Percentiles rank a stretch among this genome's conserved stretches.
These are phyloP conservation scores for Drosophila obscura DNA, from an alignment of 1,140 invertebrate genomes.

Conservation along the genomic window DNA sequence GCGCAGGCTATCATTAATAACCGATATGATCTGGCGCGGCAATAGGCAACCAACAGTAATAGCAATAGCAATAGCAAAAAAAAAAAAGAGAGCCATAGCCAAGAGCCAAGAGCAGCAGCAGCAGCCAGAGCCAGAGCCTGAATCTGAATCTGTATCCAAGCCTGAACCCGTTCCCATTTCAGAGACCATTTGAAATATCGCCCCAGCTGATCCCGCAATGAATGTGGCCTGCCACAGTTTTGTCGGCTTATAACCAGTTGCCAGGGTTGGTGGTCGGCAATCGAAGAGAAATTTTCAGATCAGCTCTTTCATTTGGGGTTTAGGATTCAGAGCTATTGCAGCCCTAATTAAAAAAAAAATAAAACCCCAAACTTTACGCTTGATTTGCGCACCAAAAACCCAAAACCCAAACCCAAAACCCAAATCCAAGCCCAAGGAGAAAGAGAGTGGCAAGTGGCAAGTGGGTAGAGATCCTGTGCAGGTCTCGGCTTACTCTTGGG, in stretches of 20 bases:
- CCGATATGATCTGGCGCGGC: slow-evolving; percentile 76
- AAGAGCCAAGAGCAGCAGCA: slow-evolving; percentile 1
- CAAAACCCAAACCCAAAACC: not conserved
- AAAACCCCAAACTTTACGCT: slow-evolving; percentile 73
- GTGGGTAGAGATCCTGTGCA: slow-evolving; percentile 44
- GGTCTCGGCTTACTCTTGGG: slow-evolving; percentile 51
- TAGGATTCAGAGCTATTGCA: not conserved
- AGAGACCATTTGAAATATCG: slow-evolving; percentile 67
- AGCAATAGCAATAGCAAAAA: slow-evolving; percentile 16
- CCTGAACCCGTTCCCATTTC: slow-evolving; percentile 55
- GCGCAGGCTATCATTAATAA: slow-evolving; percentile 79
- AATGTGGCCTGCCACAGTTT: slow-evolving; percentile 60
- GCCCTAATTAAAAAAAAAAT: slow-evolving; percentile 69
- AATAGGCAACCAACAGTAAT: slow-evolving; percentile 29
- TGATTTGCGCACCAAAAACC: slow-evolving; percentile 55
- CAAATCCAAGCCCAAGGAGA: slow-evolving; percentile 15
- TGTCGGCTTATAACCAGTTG: slow-evolving; percentile 38
- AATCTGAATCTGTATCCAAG: slow-evolving; percentile 45
- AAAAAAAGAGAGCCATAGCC: slow-evolving; percentile 11
- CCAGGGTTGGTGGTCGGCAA: slow-evolving; percentile 3
- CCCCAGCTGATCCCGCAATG: slow-evolving; percentile 72
- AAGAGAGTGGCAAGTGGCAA: slow-evolving; percentile 1
- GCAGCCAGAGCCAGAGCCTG: slow-evolving; percentile 12
- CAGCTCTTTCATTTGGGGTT: not conserved
- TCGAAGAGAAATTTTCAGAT: no score